Conservation (phyloP, 64 coral and sea anemone genomes). For the Cladopsammia gracilis region DNA sequence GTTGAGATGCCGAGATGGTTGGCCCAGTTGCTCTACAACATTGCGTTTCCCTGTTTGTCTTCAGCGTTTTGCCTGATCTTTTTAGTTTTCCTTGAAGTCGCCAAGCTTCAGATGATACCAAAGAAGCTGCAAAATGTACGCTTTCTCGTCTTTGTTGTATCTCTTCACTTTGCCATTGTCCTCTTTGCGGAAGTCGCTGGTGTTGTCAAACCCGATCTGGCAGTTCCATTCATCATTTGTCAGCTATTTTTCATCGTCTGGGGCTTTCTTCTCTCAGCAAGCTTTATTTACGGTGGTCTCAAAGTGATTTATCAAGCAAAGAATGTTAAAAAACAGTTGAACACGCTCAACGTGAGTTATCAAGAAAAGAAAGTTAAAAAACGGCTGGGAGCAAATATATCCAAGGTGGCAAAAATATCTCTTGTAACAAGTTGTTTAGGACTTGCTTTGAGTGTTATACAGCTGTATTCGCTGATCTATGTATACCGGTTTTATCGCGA, state of each 20-base stretch:
- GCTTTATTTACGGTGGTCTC: conserved; percentile 71
- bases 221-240: conserved; percentile 27
- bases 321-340: conserved; percentile 33
- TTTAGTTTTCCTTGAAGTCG: conserved; percentile 67
- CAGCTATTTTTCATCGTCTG: conserved; percentile 71
- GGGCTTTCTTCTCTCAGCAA: conserved; percentile 42
- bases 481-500: conserved; percentile 53
- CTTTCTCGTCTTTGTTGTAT: conserved; percentile 22
- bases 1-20: conserved; percentile 15
- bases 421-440: conserved; percentile 53
- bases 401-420: conserved; percentile 60
- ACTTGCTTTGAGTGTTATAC: conserved; percentile 33
- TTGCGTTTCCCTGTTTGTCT: conserved; percentile 71
- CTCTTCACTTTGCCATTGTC: conserved; percentile 55
- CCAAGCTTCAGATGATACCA: conserved; percentile 53
- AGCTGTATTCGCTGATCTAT: conserved; percentile 32
- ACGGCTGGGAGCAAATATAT: neutral
- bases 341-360: conserved; percentile 19
- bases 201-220: neutral
- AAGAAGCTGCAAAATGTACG: conserved; percentile 27
- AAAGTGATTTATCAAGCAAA: conserved; percentile 50
- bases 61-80: conserved; percentile 73
- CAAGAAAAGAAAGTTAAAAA: conserved; percentile 10
- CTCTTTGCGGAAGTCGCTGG: conserved; percentile 10
- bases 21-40: conserved; percentile 19